These are phyloP conservation scores for Tetramorium bicarinatum DNA, from an alignment of 2,888 invertebrate genomes.

Conservation along the genomic window DNA sequence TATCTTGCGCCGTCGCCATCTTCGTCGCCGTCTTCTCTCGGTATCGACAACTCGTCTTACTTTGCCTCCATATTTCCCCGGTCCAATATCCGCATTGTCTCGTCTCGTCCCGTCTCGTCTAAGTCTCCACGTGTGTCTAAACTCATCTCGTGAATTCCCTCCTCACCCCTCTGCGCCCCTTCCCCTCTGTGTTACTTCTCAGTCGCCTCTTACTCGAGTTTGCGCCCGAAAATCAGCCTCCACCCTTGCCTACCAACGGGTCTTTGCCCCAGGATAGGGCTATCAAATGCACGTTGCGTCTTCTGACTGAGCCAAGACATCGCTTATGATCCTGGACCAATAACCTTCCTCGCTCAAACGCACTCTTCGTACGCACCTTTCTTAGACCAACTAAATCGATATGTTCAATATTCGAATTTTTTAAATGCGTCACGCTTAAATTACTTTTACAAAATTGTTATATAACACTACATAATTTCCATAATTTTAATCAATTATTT, in stretches of 20 bases:
- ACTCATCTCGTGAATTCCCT: constrained; percentile 72
- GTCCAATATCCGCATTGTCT: constrained; percentile 84
- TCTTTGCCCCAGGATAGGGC: constrained; percentile 83
- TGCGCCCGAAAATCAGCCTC: constrained; percentile 71
- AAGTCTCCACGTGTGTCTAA: constrained; percentile 79
- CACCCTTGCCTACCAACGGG: constrained; percentile 58
- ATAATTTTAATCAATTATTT: neutral
- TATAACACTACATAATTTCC: neutral
- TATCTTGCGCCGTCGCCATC: constrained; percentile 71
- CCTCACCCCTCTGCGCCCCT: constrained; percentile 2
- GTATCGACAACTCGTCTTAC: constrained; percentile 84
- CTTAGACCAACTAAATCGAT: neutral
- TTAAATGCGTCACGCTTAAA: neutral
- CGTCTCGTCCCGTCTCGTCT: constrained; percentile 74
- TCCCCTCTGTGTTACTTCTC: constrained; percentile 20
- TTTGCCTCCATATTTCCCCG: constrained; percentile 79
- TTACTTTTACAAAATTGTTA: neutral
- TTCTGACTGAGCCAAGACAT: constrained; percentile 48
- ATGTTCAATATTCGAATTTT: neutral
- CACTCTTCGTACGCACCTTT: neutral
- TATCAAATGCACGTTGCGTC: constrained; percentile 84
- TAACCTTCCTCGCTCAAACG: neutral
- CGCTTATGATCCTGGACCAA: constrained; percentile 45
- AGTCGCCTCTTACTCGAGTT: constrained; percentile 64
- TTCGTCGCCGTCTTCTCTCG: constrained; percentile 56